Percentiles rank a stretch among this genome's conserved stretches.
These are phyloP conservation scores for Nephrotoma guestfalica DNA, from an alignment of 2,888 invertebrate genomes.

Conservation along the genomic window DNA sequence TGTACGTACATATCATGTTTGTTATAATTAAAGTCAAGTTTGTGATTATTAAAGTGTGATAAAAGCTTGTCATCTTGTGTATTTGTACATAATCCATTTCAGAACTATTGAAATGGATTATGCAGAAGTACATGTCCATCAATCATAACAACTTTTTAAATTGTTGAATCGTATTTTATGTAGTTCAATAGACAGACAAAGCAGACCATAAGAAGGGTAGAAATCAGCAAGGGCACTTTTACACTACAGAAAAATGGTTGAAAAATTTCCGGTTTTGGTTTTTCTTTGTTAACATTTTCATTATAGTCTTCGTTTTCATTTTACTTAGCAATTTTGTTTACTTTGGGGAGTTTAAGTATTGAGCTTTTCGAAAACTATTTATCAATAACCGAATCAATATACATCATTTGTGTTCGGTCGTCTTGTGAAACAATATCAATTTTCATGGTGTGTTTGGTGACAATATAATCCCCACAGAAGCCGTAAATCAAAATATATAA, in stretches of 20 bases:
- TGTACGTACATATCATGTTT: background rate
- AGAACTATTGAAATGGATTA: background rate
- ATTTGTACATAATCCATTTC: background rate
- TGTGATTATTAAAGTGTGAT: background rate
- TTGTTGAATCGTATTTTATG: background rate
- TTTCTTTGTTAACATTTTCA: background rate
- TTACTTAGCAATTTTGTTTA: background rate
- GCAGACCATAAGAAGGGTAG: background rate
- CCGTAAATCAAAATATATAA: background rate
- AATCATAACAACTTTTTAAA: background rate
- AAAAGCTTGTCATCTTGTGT: background rate
- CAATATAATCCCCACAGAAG: background rate
- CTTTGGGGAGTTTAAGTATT: background rate
- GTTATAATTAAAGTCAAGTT: background rate
- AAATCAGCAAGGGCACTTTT: background rate
- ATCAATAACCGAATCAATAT: background rate
- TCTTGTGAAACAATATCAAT: background rate
- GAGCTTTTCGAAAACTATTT: background rate
- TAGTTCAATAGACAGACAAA: background rate
- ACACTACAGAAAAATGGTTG: background rate
- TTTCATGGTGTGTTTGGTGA: background rate
- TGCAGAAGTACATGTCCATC: background rate
- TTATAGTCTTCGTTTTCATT: background rate
- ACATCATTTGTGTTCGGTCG: background rate
- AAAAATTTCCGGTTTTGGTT: background rate